Evolutionary conservation across 2,888 invertebrate genomes (phyloP).

Genomic region (Platypus cylindrus): DNA sequence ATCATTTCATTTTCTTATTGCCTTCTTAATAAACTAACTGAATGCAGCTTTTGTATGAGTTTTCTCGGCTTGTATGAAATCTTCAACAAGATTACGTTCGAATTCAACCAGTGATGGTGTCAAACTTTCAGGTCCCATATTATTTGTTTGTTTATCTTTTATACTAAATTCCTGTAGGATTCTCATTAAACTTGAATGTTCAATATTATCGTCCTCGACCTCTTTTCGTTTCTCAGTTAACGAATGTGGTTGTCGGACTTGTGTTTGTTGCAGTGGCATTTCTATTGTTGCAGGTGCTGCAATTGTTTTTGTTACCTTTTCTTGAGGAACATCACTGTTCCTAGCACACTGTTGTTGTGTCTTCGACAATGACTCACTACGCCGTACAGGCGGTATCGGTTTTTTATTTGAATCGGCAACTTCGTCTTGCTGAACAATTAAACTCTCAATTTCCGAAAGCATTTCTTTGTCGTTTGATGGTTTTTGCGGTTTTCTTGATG

Average conservation of each 20-base stretch:
- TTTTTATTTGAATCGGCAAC: slow-evolving; percentile 20
- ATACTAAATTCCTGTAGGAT: slow-evolving; percentile 31
- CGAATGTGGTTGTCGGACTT: slow-evolving; percentile 18
- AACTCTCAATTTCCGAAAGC: slow-evolving; percentile 28
- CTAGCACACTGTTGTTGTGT: slow-evolving; percentile 24
- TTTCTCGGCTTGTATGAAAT: slow-evolving; percentile 24
- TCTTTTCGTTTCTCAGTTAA: slow-evolving; percentile 1
- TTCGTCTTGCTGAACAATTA: slow-evolving; percentile 27
- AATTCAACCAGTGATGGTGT: slow-evolving; percentile 21
- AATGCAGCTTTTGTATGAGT: slow-evolving; percentile 14
- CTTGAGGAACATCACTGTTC: neutral
- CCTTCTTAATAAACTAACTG: slow-evolving; percentile 5
- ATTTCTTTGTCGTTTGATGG: slow-evolving; percentile 11
- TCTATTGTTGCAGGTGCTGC: slow-evolving; percentile 10
- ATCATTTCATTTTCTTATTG: too few relatives aligned
- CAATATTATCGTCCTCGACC: slow-evolving; percentile 17
- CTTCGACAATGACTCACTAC: slow-evolving; percentile 28
- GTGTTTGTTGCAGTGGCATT: slow-evolving; percentile 24
- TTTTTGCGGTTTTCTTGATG: slow-evolving; percentile 19
- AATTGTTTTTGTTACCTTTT: slow-evolving; percentile 1
- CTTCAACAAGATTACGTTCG: slow-evolving; percentile 22
- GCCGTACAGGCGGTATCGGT: slow-evolving; percentile 25
- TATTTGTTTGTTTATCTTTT: slow-evolving; percentile 13
- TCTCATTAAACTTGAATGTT: slow-evolving; percentile 32
- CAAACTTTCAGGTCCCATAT: slow-evolving; percentile 9